These are phyloP conservation scores for Chionomys nivalis DNA, from an alignment of 2,113 vertebrate species.

Conservation along the genomic window DNA sequence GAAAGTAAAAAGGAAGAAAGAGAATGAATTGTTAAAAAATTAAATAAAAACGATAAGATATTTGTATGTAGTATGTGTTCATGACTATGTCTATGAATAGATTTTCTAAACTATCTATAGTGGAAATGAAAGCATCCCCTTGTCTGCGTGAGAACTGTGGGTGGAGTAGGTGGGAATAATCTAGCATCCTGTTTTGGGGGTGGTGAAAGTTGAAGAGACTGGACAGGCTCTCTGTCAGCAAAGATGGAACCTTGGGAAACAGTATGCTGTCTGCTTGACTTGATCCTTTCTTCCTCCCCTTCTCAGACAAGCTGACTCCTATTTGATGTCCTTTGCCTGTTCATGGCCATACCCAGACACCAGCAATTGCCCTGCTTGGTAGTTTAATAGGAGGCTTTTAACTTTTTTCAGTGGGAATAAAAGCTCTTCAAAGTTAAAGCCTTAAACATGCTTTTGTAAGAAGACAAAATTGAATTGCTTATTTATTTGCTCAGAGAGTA, in stretches of 20 bases:
- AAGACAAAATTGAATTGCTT: slow-evolving; percentile 16
- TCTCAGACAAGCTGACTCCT: not conserved
- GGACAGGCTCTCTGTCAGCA: not conserved
- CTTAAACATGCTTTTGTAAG: slow-evolving; percentile 10
- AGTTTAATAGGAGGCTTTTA: not conserved
- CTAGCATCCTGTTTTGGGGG: not conserved
- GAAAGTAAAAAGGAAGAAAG: no score
- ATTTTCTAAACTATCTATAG: not conserved
- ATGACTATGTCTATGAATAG: not conserved
- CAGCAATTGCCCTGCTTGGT: not conserved
- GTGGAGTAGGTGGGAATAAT: not conserved
- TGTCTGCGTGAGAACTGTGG: not conserved
- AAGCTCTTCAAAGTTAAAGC: slow-evolving; percentile 16
- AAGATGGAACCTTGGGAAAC: not conserved
- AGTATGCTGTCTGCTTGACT: not conserved
- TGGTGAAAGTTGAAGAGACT: not conserved
- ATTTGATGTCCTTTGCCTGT: not conserved
- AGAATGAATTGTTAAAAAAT: not conserved
- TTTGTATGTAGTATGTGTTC: not conserved
- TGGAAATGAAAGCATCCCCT: not conserved
- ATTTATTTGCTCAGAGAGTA: slow-evolving; percentile 53
- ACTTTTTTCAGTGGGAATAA: not conserved
- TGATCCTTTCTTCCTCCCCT: not conserved
- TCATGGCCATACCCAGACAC: not conserved
- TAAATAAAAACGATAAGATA: not conserved